phyloP scores from a whole-genome alignment of 2,888 invertebrate species.

The Caenorhabditis macrosperma region DNA sequence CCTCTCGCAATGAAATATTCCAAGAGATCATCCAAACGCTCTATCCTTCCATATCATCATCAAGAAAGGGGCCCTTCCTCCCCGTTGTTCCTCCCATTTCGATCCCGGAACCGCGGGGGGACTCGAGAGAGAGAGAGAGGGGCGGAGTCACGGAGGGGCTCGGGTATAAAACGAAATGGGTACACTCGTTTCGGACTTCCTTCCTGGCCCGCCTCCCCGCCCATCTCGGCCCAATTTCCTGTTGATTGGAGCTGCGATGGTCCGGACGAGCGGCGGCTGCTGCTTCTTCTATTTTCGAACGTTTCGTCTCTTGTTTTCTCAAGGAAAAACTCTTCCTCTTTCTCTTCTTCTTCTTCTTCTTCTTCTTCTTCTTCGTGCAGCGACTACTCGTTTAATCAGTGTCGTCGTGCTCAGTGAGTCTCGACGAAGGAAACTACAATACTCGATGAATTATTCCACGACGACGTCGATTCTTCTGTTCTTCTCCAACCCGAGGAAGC shows the following conservation, averaged over 20 bases:
- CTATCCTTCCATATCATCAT: too few species aligned
- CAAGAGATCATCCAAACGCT: conserved; percentile 29
- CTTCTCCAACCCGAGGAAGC: neutral
- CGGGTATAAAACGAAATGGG: conserved; percentile 50
- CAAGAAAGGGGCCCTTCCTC: neutral
- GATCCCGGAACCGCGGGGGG: conserved; percentile 28
- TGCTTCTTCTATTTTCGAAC: conserved; percentile 31
- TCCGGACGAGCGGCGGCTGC: neutral
- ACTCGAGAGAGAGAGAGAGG: neutral
- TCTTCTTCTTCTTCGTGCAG: neutral
- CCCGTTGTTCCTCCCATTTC: neutral
- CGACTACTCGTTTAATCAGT: neutral
- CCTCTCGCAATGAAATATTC: conserved; percentile 18
- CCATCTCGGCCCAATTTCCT: conserved; percentile 36
- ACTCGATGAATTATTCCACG: neutral
- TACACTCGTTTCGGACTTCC: conserved; percentile 54
- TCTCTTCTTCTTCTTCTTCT: neutral
- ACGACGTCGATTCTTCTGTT: neutral
- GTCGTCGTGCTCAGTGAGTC: too few species aligned
- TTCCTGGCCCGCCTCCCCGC: conserved; percentile 5
- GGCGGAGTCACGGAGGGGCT: conserved; percentile 23
- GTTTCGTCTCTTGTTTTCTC: conserved; percentile 11
- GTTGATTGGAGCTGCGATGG: conserved; percentile 26
- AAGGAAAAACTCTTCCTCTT: neutral
- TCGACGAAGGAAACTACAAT: neutral